Percentiles rank a stretch among this genome's conserved stretches.
These are phyloP conservation scores for Rallus crepitans DNA, from an alignment of 2,797 vertebrate species.

Conservation along the genomic window DNA sequence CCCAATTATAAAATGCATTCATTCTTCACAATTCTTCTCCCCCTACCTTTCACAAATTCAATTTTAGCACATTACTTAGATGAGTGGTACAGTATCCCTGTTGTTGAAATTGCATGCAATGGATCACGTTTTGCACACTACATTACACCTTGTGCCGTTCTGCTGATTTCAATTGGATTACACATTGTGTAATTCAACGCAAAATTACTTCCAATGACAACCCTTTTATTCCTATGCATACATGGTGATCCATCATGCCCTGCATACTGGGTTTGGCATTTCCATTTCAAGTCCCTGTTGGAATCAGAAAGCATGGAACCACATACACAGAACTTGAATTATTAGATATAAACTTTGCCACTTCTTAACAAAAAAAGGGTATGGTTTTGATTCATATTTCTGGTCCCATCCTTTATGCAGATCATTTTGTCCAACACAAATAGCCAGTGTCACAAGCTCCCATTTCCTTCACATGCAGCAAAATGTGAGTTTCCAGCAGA, in stretches of 20 bases:
- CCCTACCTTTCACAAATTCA: conserved; percentile 55
- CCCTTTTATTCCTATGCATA: conserved; percentile 69
- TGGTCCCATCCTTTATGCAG: neutral
- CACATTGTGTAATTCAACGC: conserved; percentile 72
- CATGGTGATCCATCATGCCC: conserved; percentile 72
- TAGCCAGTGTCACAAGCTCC: neutral
- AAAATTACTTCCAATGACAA: conserved; percentile 74
- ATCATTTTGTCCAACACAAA: neutral
- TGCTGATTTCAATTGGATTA: conserved; percentile 74
- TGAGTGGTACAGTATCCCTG: conserved; percentile 15
- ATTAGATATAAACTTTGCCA: conserved; percentile 47
- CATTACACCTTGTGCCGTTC: conserved; percentile 69
- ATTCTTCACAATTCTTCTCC: conserved; percentile 31
- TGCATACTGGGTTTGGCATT: conserved; percentile 51
- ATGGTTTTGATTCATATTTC: neutral
- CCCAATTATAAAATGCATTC: conserved; percentile 16
- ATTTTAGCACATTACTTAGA: conserved; percentile 57
- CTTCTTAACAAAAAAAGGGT: neutral
- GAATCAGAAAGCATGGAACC: conserved; percentile 68
- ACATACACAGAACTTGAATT: conserved; percentile 48
- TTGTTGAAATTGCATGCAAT: conserved; percentile 51
- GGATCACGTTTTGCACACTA: conserved; percentile 70
- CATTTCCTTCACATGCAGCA: neutral
- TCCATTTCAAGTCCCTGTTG: conserved; percentile 68
- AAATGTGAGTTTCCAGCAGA: neutral